phyloP scores from a whole-genome alignment of 1,140 invertebrate species.

The Meloidogyne chitwoodi region DNA sequence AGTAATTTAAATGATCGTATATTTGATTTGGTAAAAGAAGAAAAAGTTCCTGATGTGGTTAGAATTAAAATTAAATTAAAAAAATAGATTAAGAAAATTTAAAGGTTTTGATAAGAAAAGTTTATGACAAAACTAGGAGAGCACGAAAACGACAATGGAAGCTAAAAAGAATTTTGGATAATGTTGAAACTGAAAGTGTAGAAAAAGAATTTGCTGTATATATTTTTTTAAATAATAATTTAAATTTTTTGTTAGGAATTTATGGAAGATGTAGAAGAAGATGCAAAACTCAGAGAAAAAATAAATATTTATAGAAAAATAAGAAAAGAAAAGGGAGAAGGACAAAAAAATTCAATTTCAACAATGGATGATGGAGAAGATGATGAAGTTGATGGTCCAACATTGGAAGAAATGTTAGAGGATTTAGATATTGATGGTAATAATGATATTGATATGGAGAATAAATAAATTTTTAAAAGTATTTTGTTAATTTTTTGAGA shows the following conservation, averaged over 20 bases:
- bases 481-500: neutral
- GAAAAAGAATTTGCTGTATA: slow-evolving; percentile 48
- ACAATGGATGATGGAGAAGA: slow-evolving; percentile 66
- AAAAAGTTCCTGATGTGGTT: slow-evolving; percentile 51
- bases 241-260: slow-evolving; percentile 64
- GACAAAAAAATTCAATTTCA: neutral
- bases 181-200: slow-evolving; percentile 51
- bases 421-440: slow-evolving; percentile 68
- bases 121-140: slow-evolving; percentile 72
- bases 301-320: slow-evolving; percentile 84
- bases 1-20: slow-evolving; percentile 52
- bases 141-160: slow-evolving; percentile 82
- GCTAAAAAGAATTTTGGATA: slow-evolving; percentile 73
- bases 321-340: slow-evolving; percentile 21
- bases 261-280: slow-evolving; percentile 93
- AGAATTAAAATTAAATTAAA: neutral
- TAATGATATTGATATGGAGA: slow-evolving; percentile 6
- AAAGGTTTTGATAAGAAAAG: slow-evolving; percentile 77
- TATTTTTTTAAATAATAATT: slow-evolving; percentile 17
- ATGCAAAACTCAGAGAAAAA: slow-evolving; percentile 78
- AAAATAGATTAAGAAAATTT: neutral
- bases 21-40: slow-evolving; percentile 49
- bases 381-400: slow-evolving; percentile 68
- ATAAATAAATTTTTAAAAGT: neutral
- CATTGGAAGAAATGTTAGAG: slow-evolving; percentile 94